Evolutionary conservation across 37 sponge, comb jelly and placozoan genomes (phyloP), one percentile per base, ranked within the genome.

Genomic region (Halichondria panicea): DNA sequence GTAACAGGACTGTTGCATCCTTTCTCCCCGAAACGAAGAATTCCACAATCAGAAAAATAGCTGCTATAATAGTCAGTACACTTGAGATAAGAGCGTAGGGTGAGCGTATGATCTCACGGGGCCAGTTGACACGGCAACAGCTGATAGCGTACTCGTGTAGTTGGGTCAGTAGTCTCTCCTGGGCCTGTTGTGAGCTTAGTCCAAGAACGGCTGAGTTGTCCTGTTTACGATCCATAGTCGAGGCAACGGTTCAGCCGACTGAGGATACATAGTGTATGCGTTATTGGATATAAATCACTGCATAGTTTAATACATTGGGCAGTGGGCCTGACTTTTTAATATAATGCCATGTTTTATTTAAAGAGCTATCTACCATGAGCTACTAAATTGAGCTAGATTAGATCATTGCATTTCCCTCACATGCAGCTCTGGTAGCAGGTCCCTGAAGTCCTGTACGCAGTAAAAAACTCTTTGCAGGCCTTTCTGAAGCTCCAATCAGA

Each of bases 151-250:
- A 33, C 5, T 36, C 0, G 21, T 57, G 43, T 11, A 84, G 63
- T 36, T 84, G 61, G 8, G 9, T 24, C 7, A 31, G 52, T 9
- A 84, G 54, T 33, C 45, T 28, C 42, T 40, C 19, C 43, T 84
- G 84, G 43, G 84, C 84, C 28, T 70, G 71, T 1, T 76, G 70
- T 2, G 84, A 84, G 0, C 63, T 58, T 33, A 84, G 60, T 5
- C 84, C 81, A 22, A 43, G 4, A 13, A 1, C 24, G 11, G 53
- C 32, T 63, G 62, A 56, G 37, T 36, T 72, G 4, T 58, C 18
- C 27, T 30, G 13, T 58, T 21, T 30, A 48, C 15, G 13, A 15
- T 11, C 13, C 11, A 18, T 15, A 48, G 11, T 15, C 11, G 13
- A 18, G 52, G 11, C 52, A 48, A 18, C 11, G 15, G 11, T 15